Evolutionary conservation across 2,888 invertebrate genomes (phyloP).

Genomic region (Apamea crenata): DNA sequence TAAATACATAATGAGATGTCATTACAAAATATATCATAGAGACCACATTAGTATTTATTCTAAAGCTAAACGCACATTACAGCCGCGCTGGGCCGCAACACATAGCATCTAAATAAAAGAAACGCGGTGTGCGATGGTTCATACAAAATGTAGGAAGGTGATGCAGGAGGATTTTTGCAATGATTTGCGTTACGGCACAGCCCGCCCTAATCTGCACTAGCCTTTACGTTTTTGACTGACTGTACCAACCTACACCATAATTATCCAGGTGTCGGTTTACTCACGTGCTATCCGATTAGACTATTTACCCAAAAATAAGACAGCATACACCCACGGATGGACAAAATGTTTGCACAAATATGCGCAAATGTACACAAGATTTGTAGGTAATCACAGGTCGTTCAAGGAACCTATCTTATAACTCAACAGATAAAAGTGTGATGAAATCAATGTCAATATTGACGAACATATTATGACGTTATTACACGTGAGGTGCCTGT

Average conservation of each 20-base stretch:
- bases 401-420: not conserved
- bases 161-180: not conserved
- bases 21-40: not conserved
- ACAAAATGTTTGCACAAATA: conserved; percentile 32
- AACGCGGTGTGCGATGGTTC: not conserved
- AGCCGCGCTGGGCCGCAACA: too few relatives aligned
- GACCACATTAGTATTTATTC: not conserved
- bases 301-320: conserved; percentile 27
- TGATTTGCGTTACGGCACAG: not conserved
- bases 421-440: conserved; percentile 21
- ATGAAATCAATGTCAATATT: conserved; percentile 29
- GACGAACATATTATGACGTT: not conserved
- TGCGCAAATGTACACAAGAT: conserved; percentile 12
- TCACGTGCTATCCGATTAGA: conserved; percentile 35
- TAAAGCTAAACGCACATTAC: not conserved
- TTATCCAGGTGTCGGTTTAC: conserved; percentile 6
- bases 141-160: not conserved
- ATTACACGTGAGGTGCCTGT: not conserved
- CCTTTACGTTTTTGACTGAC: not conserved
- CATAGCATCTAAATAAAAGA: not conserved
- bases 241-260: not conserved
- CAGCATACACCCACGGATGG: not conserved
- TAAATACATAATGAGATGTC: not conserved
- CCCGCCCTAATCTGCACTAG: not conserved
- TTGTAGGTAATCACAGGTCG: conserved; percentile 7